A percentile compares a stretch with the other conserved stretches of the same genome.
These are phyloP conservation scores for Agrochola litura DNA, from an alignment of 2,888 invertebrate species.

Conservation along the genomic window DNA sequence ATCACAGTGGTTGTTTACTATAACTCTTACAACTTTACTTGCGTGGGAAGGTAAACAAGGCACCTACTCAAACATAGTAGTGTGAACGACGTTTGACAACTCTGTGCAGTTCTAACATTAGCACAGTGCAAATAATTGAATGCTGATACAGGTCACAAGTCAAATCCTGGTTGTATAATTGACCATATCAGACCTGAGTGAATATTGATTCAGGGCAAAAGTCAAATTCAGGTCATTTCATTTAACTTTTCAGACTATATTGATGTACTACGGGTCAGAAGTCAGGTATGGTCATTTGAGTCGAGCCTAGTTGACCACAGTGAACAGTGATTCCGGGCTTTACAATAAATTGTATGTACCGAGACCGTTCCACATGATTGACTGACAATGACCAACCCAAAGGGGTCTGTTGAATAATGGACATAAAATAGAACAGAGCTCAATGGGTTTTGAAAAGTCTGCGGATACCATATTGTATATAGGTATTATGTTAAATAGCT, in stretches of 20 bases:
- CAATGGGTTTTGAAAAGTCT: slow-evolving; percentile 3
- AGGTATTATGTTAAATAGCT: background rate
- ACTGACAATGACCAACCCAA: slow-evolving; percentile 27
- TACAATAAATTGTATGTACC: slow-evolving; percentile 31
- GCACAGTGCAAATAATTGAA: slow-evolving; percentile 4
- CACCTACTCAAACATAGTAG: slow-evolving; percentile 14
- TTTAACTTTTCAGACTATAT: background rate
- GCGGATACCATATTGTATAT: background rate
- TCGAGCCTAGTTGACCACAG: slow-evolving; percentile 9
- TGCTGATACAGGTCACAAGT: slow-evolving; percentile 3
- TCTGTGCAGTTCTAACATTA: background rate
- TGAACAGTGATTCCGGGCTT: slow-evolving; percentile 14
- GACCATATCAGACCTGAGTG: background rate
- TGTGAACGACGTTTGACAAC: slow-evolving; percentile 9
- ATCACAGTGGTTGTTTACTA: slow-evolving; percentile 31
- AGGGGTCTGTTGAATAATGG: slow-evolving; percentile 1
- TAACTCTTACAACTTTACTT: slow-evolving; percentile 40
- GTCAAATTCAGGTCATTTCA: slow-evolving; percentile 1
- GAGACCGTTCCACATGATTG: slow-evolving; percentile 47
- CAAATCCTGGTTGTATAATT: slow-evolving; percentile 16
- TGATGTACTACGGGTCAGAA: slow-evolving; percentile 1
- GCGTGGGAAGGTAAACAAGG: slow-evolving; percentile 59
- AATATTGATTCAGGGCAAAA: slow-evolving; percentile 14
- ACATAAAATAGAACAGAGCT: slow-evolving; percentile 10
- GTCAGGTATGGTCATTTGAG: background rate